These are phyloP conservation scores for Aegotheles bennettii DNA, from an alignment of 2,113 vertebrate genomes.

Conservation along the genomic window DNA sequence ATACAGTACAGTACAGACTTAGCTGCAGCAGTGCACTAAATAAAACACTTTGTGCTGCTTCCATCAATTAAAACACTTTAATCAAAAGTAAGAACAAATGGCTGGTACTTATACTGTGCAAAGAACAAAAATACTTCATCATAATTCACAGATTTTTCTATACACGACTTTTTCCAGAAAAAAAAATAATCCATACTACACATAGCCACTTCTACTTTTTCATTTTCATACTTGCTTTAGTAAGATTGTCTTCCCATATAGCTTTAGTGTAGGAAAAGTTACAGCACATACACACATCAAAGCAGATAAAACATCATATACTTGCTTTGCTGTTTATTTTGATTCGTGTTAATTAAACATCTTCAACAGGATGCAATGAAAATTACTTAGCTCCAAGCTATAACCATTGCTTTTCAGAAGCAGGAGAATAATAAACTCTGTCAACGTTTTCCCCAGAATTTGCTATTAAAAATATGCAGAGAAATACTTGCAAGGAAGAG, in stretches of 20 bases:
- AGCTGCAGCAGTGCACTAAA: background rate
- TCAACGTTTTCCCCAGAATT: background rate
- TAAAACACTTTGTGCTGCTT: background rate
- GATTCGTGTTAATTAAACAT: conserved; percentile 39
- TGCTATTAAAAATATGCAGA: background rate
- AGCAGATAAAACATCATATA: background rate
- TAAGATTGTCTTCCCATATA: background rate
- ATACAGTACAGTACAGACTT: background rate
- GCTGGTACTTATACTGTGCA: background rate
- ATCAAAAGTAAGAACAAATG: background rate
- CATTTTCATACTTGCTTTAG: background rate
- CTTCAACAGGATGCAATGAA: background rate
- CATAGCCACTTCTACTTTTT: background rate
- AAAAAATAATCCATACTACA: background rate
- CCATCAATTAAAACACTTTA: background rate
- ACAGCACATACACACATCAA: background rate
- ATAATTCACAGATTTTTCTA: background rate
- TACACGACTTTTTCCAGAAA: background rate
- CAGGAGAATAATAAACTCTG: background rate
- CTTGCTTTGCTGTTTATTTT: conserved; percentile 8
- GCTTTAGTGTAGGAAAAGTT: background rate
- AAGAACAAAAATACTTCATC: background rate
- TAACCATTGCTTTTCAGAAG: conserved; percentile 4
- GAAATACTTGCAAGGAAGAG: background rate
- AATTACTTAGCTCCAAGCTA: conserved; percentile 9